Percentiles rank a stretch among this genome's conserved stretches.
These are phyloP conservation scores for Crypturellus tataupa DNA, from an alignment of 2,797 vertebrate species.

Conservation along the genomic window DNA sequence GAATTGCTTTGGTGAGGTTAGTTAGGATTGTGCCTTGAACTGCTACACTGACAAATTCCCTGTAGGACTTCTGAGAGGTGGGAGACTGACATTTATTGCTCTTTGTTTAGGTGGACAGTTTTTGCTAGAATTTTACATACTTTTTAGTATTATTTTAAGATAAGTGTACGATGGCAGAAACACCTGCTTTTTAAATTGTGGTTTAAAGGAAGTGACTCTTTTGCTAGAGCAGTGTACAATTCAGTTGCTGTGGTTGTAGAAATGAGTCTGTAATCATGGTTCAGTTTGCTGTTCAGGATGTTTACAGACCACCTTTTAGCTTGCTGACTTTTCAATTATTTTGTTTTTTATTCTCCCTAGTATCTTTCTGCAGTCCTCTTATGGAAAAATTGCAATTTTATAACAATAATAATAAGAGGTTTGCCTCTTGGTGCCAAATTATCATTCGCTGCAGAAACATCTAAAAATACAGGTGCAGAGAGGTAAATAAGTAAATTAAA, in stretches of 20 bases:
- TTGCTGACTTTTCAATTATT: neutral
- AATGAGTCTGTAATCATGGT: fast-evolving
- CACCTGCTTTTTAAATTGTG: neutral
- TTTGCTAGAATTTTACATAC: neutral
- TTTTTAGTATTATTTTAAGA: neutral
- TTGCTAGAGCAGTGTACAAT: neutral
- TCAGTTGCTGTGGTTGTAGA: neutral
- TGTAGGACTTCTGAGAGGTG: neutral
- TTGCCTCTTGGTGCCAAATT: neutral
- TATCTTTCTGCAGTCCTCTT: neutral
- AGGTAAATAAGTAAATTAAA: neutral
- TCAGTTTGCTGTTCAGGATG: neutral
- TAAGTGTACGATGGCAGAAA: neutral
- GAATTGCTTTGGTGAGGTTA: constrained; percentile 45
- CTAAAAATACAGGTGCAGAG: neutral
- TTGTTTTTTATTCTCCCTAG: neutral
- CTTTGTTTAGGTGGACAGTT: neutral
- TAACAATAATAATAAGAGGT: neutral
- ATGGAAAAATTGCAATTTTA: fast-evolving
- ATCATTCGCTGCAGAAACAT: neutral
- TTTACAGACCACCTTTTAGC: neutral
- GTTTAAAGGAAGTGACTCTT: neutral
- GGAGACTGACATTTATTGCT: neutral
- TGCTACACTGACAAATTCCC: neutral
- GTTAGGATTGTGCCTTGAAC: constrained; percentile 11